Percentiles rank a stretch among this genome's conserved stretches.
These are phyloP conservation scores for Drosophila buzzatii DNA, from an alignment of 2,888 invertebrate species.

Conservation along the genomic window DNA sequence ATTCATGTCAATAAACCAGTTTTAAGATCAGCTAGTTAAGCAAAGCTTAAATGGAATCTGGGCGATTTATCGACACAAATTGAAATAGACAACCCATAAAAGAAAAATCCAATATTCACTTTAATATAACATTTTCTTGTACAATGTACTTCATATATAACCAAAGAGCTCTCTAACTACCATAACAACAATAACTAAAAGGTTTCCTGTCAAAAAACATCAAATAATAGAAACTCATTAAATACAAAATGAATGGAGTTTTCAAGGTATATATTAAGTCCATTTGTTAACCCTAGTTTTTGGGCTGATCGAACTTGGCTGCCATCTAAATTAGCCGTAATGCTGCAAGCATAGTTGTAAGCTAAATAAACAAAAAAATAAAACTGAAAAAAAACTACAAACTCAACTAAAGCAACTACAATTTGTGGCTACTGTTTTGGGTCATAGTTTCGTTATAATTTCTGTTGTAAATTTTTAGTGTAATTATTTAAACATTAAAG, in stretches of 20 bases:
- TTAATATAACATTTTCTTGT: not conserved
- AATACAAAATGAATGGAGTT: constrained; percentile 6
- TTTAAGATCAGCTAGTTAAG: too few relatives aligned
- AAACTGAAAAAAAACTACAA: too few relatives aligned
- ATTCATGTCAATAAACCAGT: too few relatives aligned
- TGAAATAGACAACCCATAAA: too few relatives aligned
- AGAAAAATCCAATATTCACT: not conserved
- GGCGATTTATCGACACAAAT: too few relatives aligned
- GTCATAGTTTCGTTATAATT: constrained; percentile 60
- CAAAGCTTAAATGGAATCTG: too few relatives aligned
- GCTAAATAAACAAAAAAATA: not conserved
- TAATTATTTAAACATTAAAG: constrained; percentile 81
- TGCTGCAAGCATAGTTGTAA: constrained; percentile 8
- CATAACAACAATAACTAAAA: not conserved
- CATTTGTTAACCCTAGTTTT: constrained; percentile 33
- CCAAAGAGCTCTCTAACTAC: not conserved
- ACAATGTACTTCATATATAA: not conserved
- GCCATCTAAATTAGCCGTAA: constrained; percentile 18
- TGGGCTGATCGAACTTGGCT: constrained; percentile 1
- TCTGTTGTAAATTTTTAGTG: constrained; percentile 52
- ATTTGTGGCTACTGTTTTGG: constrained; percentile 33
- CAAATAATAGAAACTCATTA: constrained; percentile 6
- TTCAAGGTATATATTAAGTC: constrained; percentile 1
- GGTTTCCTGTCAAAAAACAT: not conserved
- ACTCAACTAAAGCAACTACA: constrained; percentile 8